phyloP scores from a whole-genome alignment of 2,888 invertebrate genomes.

The Leptogaster cylindrica region DNA sequence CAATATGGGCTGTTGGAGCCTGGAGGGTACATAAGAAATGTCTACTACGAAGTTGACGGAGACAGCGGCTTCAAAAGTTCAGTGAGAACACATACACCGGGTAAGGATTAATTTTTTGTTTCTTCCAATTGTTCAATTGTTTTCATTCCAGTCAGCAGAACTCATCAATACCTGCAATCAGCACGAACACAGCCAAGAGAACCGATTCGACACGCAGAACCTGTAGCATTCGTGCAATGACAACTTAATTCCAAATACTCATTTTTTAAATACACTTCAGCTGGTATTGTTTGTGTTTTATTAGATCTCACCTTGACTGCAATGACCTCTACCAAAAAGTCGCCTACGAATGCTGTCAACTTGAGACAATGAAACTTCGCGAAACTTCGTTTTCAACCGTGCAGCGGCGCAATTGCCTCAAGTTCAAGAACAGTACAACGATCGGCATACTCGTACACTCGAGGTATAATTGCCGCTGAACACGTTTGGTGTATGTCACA shows the following conservation, averaged over 20 bases:
- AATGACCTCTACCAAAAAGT: background rate
- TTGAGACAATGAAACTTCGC: background rate
- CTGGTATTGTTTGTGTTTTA: background rate
- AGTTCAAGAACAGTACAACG: constrained; percentile 21
- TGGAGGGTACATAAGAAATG: constrained; percentile 56
- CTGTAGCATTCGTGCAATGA: constrained; percentile 53
- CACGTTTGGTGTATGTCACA: constrained; percentile 23
- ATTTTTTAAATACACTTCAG: constrained; percentile 23
- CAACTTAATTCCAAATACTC: background rate
- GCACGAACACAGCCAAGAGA: constrained; percentile 51
- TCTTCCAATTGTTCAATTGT: background rate
- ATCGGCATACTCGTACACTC: background rate
- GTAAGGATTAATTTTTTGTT: constrained; percentile 36
- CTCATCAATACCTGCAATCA: constrained; percentile 53
- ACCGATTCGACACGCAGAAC: constrained; percentile 53
- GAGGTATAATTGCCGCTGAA: constrained; percentile 1
- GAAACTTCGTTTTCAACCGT: constrained; percentile 15
- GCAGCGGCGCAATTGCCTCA: constrained; percentile 9
- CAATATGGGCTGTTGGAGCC: constrained; percentile 57
- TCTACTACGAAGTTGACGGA: constrained; percentile 56
- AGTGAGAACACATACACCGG: constrained; percentile 54
- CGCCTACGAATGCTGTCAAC: background rate
- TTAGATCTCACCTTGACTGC: constrained; percentile 9
- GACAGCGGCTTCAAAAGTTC: constrained; percentile 54
- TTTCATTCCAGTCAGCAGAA: constrained; percentile 51